Evolutionary conservation across 2,888 invertebrate genomes (phyloP), one percentile per base, ranked within the genome.

Genomic region (Nemotelus pantherinus): DNA sequence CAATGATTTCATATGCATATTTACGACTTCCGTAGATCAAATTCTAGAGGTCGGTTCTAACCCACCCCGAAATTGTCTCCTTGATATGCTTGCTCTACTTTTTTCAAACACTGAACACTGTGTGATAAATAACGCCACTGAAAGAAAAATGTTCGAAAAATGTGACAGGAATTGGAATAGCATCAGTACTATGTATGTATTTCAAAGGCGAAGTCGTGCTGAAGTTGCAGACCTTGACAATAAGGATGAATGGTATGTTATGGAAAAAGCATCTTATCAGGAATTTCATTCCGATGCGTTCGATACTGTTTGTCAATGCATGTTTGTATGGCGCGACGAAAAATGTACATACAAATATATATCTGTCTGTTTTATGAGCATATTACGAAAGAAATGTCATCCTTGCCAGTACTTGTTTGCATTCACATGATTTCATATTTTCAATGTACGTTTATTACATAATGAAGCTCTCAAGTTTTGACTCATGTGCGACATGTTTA

Each of bases 131-230:
- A 43, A 74, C 74, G 63, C 63, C 47, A 60, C n/a, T 48, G 48
- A 72, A 72, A 74, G 74, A 74, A 74, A 74, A 74, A 74, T 74
- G 74, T 48, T 74, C 60, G 45, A 47, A 74, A 74, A 74, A 63
- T 74, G 74, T 74, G 74, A 74, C 74, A 74, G 25, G 74, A 74
- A 74, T 74, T 74, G 63, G 74, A 74, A 74, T 74, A 74, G 74
- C 74, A 48, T 74, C 70, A 63, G 63, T 60, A 25, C 25, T 25
- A 25, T 25, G 25, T 25, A 25, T 25, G 25, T 25, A 74, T 74
- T 74, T 48, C 63, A 63, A 50, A 50, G 63, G 63, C 47, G 48
- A 48, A 74, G 63, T 74, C 74, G 74, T 74, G 74, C 63, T 60
- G 45, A 74, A 74, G 60, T 74, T 74, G 63, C 74, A 63, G 63